Base-by-base conservation (phyloP, 1,140 invertebrate genomes). In the Cydia strobilella region DNA sequence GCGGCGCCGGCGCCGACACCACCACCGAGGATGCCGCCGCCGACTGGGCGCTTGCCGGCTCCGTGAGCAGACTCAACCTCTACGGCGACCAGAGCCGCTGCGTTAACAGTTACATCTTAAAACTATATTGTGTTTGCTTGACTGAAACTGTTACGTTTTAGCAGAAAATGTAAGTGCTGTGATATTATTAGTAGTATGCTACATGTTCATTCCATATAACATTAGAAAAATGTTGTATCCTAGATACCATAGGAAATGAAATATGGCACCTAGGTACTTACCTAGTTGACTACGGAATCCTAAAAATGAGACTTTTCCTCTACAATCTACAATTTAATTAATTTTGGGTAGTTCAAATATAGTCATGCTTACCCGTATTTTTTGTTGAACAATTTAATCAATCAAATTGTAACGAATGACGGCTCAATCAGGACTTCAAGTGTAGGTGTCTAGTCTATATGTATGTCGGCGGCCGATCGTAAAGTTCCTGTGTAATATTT, bases 41-140 rank as follows among this genome's bases (percentile, higher is more conserved):
- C 6, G 63, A 82, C 12, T 94, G 84, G 80, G 88, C 93, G 5
- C 82, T 96, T 0, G 94, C 94, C 0, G 96, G 96, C 1, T 94
- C 95, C 2, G 94, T 97, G 25, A 97, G 96, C 82, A 93, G 97
- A 27, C 93, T 97, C n/a, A 97, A 97, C 87, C 84, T 96, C n/a
- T 97, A 97, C 80, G 96, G 96, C 5, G 94, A 95, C 74, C 96
- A 97, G 87, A 97, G 96, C 88, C 93, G 93, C 77, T 98, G 97
- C 84, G 94, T 97, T 27, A 93, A 95, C 72, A 94, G 97, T 81
- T 96, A 95, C 80, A 93, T 95, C 79, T 92, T 97, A 31, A 96
- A 97, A 84, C 93, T 97, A 73, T 97, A 97, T 88, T 97, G 96
- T 91, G 97, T 95, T 85, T 97, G 96, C 78, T 73, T 89, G 78